Evolutionary conservation across 64 coral and sea anemone species (phyloP).

Genomic region (Stichodactyla helianthus): DNA sequence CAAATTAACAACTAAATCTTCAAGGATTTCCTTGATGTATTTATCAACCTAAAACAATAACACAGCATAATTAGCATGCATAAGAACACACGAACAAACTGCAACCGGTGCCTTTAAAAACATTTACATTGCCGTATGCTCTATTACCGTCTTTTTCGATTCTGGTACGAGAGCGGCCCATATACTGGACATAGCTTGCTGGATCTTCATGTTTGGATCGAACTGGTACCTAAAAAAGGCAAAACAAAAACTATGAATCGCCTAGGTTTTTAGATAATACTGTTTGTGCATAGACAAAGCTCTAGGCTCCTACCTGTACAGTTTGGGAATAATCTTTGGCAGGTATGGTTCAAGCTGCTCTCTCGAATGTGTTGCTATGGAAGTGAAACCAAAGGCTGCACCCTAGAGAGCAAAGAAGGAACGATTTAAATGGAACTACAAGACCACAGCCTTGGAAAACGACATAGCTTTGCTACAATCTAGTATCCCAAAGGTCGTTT

Average conservation of each 20-base stretch:
- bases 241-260: no score
- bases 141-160: constrained; percentile 69
- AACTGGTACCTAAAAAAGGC: constrained; percentile 68
- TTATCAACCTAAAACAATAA: constrained; percentile 69
- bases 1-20: constrained; percentile 78
- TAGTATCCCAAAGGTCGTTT: no score
- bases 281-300: no score
- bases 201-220: constrained; percentile 86
- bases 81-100: neutral
- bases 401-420: constrained; percentile 37
- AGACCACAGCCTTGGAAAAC: no score
- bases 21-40: constrained; percentile 82
- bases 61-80: neutral
- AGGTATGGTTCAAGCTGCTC: constrained; percentile 90
- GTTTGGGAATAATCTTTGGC: constrained; percentile 85
- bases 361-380: constrained; percentile 83
- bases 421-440: no score
- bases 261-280: no score
- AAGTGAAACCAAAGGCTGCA: constrained; percentile 83
- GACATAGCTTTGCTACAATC: no score
- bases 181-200: constrained; percentile 92
- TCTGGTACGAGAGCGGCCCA: constrained; percentile 92
- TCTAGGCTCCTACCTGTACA: constrained; percentile 70
- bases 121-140: neutral
- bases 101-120: neutral